phyloP scores from a whole-genome alignment of 2,113 vertebrate genomes.

The Pituophis catenifer region DNA sequence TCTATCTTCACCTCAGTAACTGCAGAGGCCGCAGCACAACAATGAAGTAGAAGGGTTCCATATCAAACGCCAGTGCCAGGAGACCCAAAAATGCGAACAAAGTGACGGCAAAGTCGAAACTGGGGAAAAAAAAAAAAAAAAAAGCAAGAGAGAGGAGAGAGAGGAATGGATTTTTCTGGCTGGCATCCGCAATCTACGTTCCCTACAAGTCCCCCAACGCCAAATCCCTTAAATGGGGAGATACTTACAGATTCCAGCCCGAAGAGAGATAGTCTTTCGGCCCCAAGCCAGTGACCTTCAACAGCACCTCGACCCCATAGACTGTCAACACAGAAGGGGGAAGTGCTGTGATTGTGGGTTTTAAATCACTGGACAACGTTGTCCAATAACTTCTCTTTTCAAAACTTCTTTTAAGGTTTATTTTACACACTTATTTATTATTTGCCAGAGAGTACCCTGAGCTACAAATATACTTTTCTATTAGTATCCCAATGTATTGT shows the following conservation, averaged over 20 bases:
- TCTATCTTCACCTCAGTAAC: conserved; percentile 83
- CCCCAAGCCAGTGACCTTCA: conserved; percentile 91
- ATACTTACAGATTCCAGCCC: conserved; percentile 95
- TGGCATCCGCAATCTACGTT: too few species aligned
- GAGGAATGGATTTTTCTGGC: fast-evolving
- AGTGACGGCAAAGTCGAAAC: conserved; percentile 95
- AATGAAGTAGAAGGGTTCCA: conserved; percentile 97
- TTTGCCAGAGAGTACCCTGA: too few species aligned
- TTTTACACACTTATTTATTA: background rate
- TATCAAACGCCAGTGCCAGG: conserved; percentile 86
- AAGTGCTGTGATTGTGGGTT: background rate
- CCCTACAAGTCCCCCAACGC: background rate
- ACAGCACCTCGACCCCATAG: conserved; percentile 89
- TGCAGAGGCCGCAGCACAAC: conserved; percentile 92
- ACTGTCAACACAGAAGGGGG: conserved; percentile 58
- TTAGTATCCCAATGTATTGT: background rate
- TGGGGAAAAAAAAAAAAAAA: conserved; percentile 46
- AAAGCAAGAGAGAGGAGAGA: too few species aligned
- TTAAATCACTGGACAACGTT: background rate
- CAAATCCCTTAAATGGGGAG: fast-evolving
- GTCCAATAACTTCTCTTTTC: background rate
- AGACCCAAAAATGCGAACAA: conserved; percentile 91
- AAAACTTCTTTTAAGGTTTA: background rate
- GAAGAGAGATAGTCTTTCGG: conserved; percentile 92
- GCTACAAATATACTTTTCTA: background rate